Percentiles rank a stretch among this genome's conserved stretches.
phyloP scores from a whole-genome alignment of 2,113 vertebrate species.

The Sitta europaea region DNA sequence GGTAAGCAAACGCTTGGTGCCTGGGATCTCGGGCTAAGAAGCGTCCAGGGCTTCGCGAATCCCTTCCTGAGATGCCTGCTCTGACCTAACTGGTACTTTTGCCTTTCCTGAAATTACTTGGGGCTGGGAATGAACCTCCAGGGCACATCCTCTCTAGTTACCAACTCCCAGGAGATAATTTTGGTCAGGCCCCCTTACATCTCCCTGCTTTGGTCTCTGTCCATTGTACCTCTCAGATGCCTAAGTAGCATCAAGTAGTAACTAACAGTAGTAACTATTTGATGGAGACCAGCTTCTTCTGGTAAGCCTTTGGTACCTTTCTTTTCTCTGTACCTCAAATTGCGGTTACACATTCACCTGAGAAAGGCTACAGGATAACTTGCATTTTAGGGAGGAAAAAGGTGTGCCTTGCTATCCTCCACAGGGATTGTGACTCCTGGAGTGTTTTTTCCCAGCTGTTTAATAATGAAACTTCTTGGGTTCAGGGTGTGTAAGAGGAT shows the following conservation, averaged over 20 bases:
- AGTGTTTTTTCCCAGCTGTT: neutral
- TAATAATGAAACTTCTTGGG: neutral
- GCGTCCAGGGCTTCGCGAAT: neutral
- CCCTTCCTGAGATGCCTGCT: neutral
- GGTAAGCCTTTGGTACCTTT: neutral
- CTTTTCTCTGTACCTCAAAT: neutral
- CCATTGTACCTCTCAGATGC: neutral
- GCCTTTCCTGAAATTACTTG: constrained; percentile 70
- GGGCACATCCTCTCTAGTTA: neutral
- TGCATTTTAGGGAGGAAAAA: neutral
- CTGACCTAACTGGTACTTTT: constrained; percentile 68
- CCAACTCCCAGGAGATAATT: neutral
- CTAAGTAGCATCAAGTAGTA: no score
- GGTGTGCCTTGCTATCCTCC: neutral
- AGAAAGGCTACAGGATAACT: neutral
- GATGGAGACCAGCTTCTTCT: neutral
- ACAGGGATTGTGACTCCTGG: neutral
- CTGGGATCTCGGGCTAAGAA: neutral
- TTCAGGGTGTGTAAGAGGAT: neutral
- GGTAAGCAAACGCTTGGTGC: neutral
- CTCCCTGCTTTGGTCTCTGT: neutral
- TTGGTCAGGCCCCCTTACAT: neutral
- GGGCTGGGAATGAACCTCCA: neutral
- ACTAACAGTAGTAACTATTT: no score
- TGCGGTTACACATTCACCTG: neutral